A percentile compares a stretch with the other conserved stretches of the same genome.
phyloP scores from a whole-genome alignment of 2,888 invertebrate species.

The Plagodis pulveraria region DNA sequence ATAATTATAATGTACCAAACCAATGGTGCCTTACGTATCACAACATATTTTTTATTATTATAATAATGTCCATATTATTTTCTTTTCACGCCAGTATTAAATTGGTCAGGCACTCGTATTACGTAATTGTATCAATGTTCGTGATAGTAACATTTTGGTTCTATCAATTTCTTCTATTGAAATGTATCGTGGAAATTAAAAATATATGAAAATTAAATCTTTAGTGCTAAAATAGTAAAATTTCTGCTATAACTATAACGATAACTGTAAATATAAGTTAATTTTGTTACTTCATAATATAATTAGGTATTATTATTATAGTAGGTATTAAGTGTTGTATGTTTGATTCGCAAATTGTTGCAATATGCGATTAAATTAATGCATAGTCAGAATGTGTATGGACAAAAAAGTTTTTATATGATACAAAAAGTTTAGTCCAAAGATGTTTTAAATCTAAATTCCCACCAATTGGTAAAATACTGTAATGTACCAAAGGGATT shows the following conservation, averaged over 20 bases:
- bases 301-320: constrained; percentile 82
- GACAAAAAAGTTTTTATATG: constrained; percentile 68
- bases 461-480: constrained; percentile 77
- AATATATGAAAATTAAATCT: constrained; percentile 55
- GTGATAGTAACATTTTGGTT: constrained; percentile 24
- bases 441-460: constrained; percentile 75
- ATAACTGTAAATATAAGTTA: constrained; percentile 85
- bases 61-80: constrained; percentile 35
- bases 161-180: constrained; percentile 15
- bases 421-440: constrained; percentile 74
- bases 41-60: constrained; percentile 43
- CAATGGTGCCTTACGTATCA: constrained; percentile 76
- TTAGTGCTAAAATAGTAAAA: constrained; percentile 79
- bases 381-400: constrained; percentile 76
- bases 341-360: constrained; percentile 83
- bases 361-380: constrained; percentile 81
- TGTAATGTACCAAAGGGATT: constrained; percentile 70
- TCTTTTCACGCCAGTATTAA: constrained; percentile 38
- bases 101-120: constrained; percentile 32
- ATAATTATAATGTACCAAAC: constrained; percentile 53
- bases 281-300: constrained; percentile 83
- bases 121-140: constrained; percentile 11
- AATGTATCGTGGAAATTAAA: constrained; percentile 24
- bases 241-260: constrained; percentile 79
- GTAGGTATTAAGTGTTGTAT: constrained; percentile 83